A percentile compares a stretch with the other conserved stretches of the same genome.
phyloP scores from a whole-genome alignment of 2,113 vertebrate species.

The Macaca nemestrina region DNA sequence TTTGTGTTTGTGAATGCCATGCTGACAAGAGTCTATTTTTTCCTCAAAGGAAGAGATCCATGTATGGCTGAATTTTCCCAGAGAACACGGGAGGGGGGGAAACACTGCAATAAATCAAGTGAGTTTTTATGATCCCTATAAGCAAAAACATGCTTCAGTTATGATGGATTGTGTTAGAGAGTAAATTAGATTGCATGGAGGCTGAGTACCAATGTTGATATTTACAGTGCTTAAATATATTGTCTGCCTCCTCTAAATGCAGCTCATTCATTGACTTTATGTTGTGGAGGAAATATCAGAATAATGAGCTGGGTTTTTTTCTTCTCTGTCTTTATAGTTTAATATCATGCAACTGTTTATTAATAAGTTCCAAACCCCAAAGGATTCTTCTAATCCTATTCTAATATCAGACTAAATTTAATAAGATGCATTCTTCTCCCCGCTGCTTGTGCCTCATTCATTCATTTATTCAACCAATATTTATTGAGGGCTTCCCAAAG shows the following conservation, averaged over 20 bases:
- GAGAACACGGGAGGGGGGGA: not conserved
- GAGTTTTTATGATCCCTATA: conserved; percentile 67
- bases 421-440: conserved; percentile 74
- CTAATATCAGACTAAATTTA: conserved; percentile 79
- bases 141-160: conserved; percentile 58
- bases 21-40: conserved; percentile 14
- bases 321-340: conserved; percentile 64
- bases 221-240: conserved; percentile 55
- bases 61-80: conserved; percentile 47
- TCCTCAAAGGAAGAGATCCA: conserved; percentile 38
- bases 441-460: conserved; percentile 55
- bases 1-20: conserved; percentile 41
- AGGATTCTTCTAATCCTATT: conserved; percentile 77
- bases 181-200: conserved; percentile 57
- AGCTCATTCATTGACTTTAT: conserved; percentile 50
- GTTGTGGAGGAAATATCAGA: conserved; percentile 55
- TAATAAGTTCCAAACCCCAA: conserved; percentile 75
- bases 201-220: conserved; percentile 58
- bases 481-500: conserved; percentile 61
- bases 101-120: conserved; percentile 67
- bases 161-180: conserved; percentile 48
- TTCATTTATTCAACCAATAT: conserved; percentile 78
- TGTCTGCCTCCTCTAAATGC: not conserved
- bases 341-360: conserved; percentile 80
- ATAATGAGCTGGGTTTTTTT: conserved; percentile 57